A percentile compares a stretch with the other conserved stretches of the same genome.
Conservation (phyloP, 2,113 vertebrate species). For the human (Homo sapiens) region DNA sequence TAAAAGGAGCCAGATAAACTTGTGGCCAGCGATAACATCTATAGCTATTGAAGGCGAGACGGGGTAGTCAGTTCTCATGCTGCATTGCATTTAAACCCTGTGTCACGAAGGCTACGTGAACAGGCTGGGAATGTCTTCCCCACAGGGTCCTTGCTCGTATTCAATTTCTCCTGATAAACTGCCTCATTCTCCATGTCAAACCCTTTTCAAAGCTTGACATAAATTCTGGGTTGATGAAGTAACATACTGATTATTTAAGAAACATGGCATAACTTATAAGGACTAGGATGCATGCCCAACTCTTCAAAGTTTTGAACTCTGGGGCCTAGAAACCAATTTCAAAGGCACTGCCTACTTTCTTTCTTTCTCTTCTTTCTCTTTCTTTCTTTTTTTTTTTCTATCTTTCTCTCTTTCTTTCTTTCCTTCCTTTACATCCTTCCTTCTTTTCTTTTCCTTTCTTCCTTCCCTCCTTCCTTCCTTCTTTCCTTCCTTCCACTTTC, state of each 20-base stretch:
- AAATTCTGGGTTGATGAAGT: neutral
- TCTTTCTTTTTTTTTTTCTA: too few species aligned
- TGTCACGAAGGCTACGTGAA: neutral
- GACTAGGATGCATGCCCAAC: neutral
- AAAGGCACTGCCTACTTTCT: neutral
- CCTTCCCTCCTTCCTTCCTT: neutral
- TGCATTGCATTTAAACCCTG: neutral
- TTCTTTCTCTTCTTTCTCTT: neutral
- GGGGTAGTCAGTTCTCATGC: neutral
- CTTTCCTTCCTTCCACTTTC: neutral
- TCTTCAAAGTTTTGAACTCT: neutral
- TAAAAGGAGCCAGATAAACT: constrained; percentile 9
- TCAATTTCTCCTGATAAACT: neutral
- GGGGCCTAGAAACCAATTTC: neutral
- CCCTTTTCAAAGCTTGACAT: constrained; percentile 4
- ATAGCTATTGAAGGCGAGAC: neutral
- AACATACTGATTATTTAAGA: constrained; percentile 29
- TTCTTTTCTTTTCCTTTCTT: too few species aligned
- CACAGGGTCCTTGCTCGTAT: neutral
- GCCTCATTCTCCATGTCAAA: neutral
- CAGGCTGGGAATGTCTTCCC: neutral
- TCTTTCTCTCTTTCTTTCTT: too few species aligned
- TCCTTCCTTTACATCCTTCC: too few species aligned
- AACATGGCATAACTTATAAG: neutral
- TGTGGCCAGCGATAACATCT: neutral